Percentiles rank a stretch among this genome's conserved stretches.
These are phyloP conservation scores for Pleuronectes platessa DNA, from an alignment of 2,113 vertebrate species.

Conservation along the genomic window DNA sequence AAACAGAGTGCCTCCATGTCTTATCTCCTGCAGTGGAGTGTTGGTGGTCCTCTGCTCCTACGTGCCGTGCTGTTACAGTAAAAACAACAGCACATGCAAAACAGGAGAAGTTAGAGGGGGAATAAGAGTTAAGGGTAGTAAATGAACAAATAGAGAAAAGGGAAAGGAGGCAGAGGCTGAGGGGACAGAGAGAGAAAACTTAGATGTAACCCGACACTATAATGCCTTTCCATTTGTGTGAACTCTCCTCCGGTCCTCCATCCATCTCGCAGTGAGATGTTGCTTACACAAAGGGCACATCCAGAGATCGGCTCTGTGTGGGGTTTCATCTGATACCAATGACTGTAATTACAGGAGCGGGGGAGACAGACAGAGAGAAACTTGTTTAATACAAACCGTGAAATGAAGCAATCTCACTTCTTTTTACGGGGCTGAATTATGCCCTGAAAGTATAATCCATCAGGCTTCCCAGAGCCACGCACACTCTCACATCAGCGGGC, in stretches of 20 bases:
- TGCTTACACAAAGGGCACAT: conserved; percentile 69
- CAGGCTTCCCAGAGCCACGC: conserved; percentile 17
- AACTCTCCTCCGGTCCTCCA: conserved; percentile 63
- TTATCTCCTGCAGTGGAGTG: conserved; percentile 27
- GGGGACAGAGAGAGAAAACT: conserved; percentile 26
- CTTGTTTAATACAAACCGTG: conserved; percentile 26
- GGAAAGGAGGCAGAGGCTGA: background rate
- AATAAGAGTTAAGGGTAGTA: conserved; percentile 19
- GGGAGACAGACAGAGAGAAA: conserved; percentile 28
- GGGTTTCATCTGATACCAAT: conserved; percentile 73
- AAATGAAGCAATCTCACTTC: conserved; percentile 40
- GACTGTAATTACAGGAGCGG: conserved; percentile 69
- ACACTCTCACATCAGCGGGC: conserved; percentile 14
- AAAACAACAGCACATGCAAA: background rate
- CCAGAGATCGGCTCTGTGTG: conserved; percentile 66
- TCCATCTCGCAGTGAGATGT: conserved; percentile 68
- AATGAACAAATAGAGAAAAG: conserved; percentile 36
- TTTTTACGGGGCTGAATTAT: conserved; percentile 34
- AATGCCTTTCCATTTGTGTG: conserved; percentile 63
- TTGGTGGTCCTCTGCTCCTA: conserved; percentile 45
- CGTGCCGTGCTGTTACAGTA: conserved; percentile 2
- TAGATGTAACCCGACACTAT: conserved; percentile 61
- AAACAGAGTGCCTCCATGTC: conserved; percentile 30
- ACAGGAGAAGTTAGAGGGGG: conserved; percentile 23
- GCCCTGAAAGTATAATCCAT: conserved; percentile 51